phyloP scores from a whole-genome alignment of 2,888 invertebrate species.

The Aleiodes alternator region DNA sequence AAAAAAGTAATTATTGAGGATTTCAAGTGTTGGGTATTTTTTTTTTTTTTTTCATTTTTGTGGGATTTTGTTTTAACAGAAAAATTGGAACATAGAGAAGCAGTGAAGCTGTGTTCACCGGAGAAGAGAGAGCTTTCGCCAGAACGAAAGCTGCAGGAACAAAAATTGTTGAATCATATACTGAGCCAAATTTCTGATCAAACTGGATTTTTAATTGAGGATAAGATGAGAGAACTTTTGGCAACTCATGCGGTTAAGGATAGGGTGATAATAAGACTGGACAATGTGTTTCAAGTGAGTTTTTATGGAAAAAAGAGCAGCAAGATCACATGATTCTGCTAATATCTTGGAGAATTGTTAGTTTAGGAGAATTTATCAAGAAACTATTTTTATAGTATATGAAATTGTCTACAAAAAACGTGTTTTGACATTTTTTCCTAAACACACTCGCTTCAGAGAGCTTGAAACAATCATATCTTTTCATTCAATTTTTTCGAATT shows the following conservation, averaged over 20 bases:
- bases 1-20: slow-evolving; percentile 58
- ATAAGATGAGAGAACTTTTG: slow-evolving; percentile 81
- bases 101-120: slow-evolving; percentile 55
- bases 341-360: too few species aligned
- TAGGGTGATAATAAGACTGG: slow-evolving; percentile 83
- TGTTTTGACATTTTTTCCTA: too few species aligned
- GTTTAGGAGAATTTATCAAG: too few species aligned
- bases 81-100: slow-evolving; percentile 58
- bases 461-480: too few species aligned
- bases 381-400: too few species aligned
- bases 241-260: slow-evolving; percentile 80
- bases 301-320: background rate
- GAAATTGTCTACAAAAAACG: too few species aligned
- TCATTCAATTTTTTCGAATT: too few species aligned
- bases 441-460: too few species aligned
- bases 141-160: slow-evolving; percentile 64
- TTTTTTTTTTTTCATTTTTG: slow-evolving; percentile 25
- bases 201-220: slow-evolving; percentile 86
- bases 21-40: slow-evolving; percentile 19
- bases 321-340: too few species aligned
- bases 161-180: slow-evolving; percentile 79
- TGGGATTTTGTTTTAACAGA: slow-evolving; percentile 55
- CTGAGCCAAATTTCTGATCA: slow-evolving; percentile 83
- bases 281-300: slow-evolving; percentile 85
- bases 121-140: slow-evolving; percentile 56